A percentile compares a stretch with the other conserved stretches of the same genome.
Conservation (phyloP, 2,888 invertebrate species). For the Lathronympha strigana region DNA sequence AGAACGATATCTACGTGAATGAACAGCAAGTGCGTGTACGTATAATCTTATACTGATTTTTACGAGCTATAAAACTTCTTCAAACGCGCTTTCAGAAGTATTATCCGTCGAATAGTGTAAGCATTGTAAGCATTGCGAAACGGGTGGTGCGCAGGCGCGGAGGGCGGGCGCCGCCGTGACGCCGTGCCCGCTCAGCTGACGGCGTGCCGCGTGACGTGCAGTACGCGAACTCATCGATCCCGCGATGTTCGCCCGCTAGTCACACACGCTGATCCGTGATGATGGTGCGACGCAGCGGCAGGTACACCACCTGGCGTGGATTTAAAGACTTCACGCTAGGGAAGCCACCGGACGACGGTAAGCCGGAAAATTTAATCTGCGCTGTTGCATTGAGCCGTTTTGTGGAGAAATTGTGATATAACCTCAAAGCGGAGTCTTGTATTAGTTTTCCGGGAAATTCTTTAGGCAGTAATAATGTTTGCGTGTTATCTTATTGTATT, state of each 20-base stretch:
- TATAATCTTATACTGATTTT: slow-evolving; percentile 17
- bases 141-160: slow-evolving; percentile 73
- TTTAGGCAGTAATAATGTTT: slow-evolving; percentile 1
- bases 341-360: slow-evolving; percentile 79
- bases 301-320: slow-evolving; percentile 81
- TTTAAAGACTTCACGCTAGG: slow-evolving; percentile 77
- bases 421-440: slow-evolving; percentile 55
- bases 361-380: slow-evolving; percentile 48
- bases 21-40: not conserved
- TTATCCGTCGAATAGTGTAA: slow-evolving; percentile 31
- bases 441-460: slow-evolving; percentile 31
- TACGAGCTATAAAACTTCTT: slow-evolving; percentile 35
- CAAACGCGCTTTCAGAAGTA: slow-evolving; percentile 31
- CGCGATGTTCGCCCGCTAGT: slow-evolving; percentile 53
- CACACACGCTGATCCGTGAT: slow-evolving; percentile 58
- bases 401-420: slow-evolving; percentile 51
- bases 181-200: slow-evolving; percentile 72
- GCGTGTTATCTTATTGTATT: not conserved
- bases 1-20: not conserved
- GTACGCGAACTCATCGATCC: slow-evolving; percentile 68
- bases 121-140: slow-evolving; percentile 50
- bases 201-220: slow-evolving; percentile 69
- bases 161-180: slow-evolving; percentile 56
- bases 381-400: not conserved
- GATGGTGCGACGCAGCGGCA: slow-evolving; percentile 82